Evolutionary conservation across 1,140 invertebrate species (phyloP).

Genomic region (Harpegnathos saltator): DNA sequence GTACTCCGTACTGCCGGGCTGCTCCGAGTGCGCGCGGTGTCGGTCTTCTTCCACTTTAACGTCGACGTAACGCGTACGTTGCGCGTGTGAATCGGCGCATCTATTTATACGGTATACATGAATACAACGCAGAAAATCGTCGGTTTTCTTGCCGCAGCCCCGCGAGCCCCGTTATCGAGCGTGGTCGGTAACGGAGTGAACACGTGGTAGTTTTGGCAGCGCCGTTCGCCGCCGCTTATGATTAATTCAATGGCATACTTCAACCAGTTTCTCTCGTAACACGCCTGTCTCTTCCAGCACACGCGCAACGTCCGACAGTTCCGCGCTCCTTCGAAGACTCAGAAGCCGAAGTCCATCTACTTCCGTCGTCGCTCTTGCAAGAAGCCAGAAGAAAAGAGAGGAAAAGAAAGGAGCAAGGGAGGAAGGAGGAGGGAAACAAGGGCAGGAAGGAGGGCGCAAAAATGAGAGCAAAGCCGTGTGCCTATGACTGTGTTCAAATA

Average conservation of each 20-base stretch:
- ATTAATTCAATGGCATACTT: slow-evolving; percentile 47
- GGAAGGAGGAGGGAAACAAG: slow-evolving; percentile 8
- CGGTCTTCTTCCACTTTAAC: slow-evolving; percentile 16
- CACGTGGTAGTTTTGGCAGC: slow-evolving; percentile 43
- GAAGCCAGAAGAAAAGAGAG: background rate
- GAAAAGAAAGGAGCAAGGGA: background rate
- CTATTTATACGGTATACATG: slow-evolving; percentile 10
- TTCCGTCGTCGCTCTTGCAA: slow-evolving; percentile 24
- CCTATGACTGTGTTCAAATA: slow-evolving; percentile 79
- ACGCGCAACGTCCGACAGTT: slow-evolving; percentile 29
- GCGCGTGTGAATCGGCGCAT: background rate
- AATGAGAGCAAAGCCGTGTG: slow-evolving; percentile 65
- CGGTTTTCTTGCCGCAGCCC: background rate
- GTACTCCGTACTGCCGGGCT: background rate
- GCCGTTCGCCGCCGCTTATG: slow-evolving; percentile 26
- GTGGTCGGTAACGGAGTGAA: slow-evolving; percentile 19
- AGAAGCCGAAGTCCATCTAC: slow-evolving; percentile 40
- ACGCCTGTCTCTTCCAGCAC: slow-evolving; percentile 23
- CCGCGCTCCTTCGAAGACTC: slow-evolving; percentile 28
- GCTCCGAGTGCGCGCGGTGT: no score
- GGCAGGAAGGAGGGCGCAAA: slow-evolving; percentile 38
- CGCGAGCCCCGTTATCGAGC: background rate
- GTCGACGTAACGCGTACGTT: background rate
- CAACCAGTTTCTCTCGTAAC: slow-evolving; percentile 21
- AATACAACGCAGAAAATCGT: slow-evolving; percentile 19